A percentile compares a stretch with the other conserved stretches of the same genome.
Evolutionary conservation across 1,140 invertebrate species (phyloP).

Genomic region (Rhyacophila brunnea): DNA sequence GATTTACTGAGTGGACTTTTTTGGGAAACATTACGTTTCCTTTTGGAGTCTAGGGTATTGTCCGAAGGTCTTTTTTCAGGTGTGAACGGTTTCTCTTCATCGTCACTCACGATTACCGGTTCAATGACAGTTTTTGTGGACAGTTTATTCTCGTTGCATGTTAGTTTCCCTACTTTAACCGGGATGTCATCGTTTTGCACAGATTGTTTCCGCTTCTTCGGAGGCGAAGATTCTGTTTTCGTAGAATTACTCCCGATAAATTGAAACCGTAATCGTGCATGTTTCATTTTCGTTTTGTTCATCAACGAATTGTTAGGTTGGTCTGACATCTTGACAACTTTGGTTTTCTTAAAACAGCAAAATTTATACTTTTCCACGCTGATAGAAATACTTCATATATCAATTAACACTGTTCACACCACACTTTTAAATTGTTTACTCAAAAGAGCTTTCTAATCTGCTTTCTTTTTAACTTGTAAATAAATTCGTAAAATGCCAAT

Average conservation of each 20-base stretch:
- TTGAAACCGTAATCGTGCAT: slow-evolving; percentile 43
- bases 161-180: slow-evolving; percentile 12
- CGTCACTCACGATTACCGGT: slow-evolving; percentile 12
- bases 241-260: slow-evolving; percentile 7
- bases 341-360: not conserved
- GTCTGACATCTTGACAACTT: slow-evolving; percentile 15
- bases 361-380: too few relatives aligned
- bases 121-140: slow-evolving; percentile 1
- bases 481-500: not conserved
- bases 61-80: not conserved
- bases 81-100: slow-evolving; percentile 2
- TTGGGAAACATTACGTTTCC: too few relatives aligned
- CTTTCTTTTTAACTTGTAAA: not conserved
- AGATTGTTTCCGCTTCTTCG: slow-evolving; percentile 21
- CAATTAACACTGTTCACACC: too few relatives aligned
- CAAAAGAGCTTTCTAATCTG: too few relatives aligned
- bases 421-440: not conserved
- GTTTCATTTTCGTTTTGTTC: slow-evolving; percentile 42
- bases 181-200: slow-evolving; percentile 15
- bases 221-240: slow-evolving; percentile 7
- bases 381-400: too few relatives aligned
- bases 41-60: not conserved
- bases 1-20: too few relatives aligned
- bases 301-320: slow-evolving; percentile 7
- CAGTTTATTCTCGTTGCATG: not conserved